phyloP scores from a whole-genome alignment of 2,797 vertebrate genomes.

The Tachyglossus aculeatus region DNA sequence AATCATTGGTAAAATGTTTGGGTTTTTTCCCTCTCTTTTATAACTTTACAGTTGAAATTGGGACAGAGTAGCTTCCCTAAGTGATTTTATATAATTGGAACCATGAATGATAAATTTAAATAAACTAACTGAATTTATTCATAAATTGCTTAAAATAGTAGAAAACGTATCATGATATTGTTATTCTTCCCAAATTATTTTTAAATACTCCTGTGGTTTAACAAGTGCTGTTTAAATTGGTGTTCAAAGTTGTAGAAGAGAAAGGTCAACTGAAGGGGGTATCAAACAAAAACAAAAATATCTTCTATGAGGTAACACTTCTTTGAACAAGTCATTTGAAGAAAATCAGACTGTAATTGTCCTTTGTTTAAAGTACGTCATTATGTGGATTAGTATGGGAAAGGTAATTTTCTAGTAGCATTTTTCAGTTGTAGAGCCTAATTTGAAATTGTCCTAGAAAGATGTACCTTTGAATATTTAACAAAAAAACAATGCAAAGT shows the following conservation, averaged over 20 bases:
- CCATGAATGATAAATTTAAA: slow-evolving; percentile 42
- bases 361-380: slow-evolving; percentile 29
- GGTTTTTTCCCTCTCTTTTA: not conserved
- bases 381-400: slow-evolving; percentile 46
- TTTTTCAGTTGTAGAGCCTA: slow-evolving; percentile 76
- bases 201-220: not conserved
- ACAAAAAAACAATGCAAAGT: slow-evolving; percentile 73
- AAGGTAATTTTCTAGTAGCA: slow-evolving; percentile 71
- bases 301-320: rapidly evolving
- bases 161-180: not conserved
- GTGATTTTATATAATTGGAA: slow-evolving; percentile 55
- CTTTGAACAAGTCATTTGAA: not conserved
- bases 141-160: slow-evolving; percentile 46
- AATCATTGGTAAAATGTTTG: slow-evolving; percentile 23
- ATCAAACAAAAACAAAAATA: not conserved
- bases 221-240: not conserved
- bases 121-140: slow-evolving; percentile 44
- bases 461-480: slow-evolving; percentile 83
- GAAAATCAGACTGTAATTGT: not conserved
- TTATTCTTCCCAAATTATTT: slow-evolving; percentile 11
- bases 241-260: not conserved
- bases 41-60: slow-evolving; percentile 24
- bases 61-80: slow-evolving; percentile 45
- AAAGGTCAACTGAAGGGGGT: not conserved
- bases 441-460: slow-evolving; percentile 82